Conservation (phyloP, 2,113 vertebrate species). For the Sturnus vulgaris region DNA sequence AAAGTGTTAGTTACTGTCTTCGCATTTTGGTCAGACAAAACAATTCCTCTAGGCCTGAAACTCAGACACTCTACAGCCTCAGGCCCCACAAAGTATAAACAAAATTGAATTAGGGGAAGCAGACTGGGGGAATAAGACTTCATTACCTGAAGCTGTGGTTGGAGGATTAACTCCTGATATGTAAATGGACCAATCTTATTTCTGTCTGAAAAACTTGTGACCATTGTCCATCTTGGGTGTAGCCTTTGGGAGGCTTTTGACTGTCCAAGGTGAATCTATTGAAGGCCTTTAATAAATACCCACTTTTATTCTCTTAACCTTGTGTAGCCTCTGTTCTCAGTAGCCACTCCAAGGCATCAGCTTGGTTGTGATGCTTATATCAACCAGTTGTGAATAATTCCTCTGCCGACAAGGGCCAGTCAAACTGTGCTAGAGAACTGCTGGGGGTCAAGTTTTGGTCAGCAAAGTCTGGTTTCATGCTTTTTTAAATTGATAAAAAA, state of each 20-base stretch:
- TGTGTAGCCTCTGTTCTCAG: neutral
- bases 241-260: neutral
- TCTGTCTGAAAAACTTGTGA: neutral
- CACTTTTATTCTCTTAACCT: neutral
- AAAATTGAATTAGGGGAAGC: no score
- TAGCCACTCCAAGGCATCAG: neutral
- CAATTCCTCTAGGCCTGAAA: neutral
- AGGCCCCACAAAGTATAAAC: neutral
- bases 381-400: neutral
- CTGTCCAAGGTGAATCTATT: neutral
- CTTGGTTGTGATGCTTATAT: neutral
- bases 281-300: neutral
- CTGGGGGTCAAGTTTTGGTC: neutral
- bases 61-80: neutral
- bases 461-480: neutral
- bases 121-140: neutral
- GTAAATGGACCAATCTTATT: neutral
- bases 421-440: neutral
- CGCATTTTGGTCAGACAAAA: neutral
- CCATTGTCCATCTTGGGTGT: neutral
- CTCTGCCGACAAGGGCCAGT: neutral
- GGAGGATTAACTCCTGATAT: neutral
- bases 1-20: neutral
- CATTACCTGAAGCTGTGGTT: neutral
- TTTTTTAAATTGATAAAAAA: neutral